These are phyloP conservation scores for Drosophila repletoides DNA, from an alignment of 1,140 invertebrate species.

Conservation along the genomic window DNA sequence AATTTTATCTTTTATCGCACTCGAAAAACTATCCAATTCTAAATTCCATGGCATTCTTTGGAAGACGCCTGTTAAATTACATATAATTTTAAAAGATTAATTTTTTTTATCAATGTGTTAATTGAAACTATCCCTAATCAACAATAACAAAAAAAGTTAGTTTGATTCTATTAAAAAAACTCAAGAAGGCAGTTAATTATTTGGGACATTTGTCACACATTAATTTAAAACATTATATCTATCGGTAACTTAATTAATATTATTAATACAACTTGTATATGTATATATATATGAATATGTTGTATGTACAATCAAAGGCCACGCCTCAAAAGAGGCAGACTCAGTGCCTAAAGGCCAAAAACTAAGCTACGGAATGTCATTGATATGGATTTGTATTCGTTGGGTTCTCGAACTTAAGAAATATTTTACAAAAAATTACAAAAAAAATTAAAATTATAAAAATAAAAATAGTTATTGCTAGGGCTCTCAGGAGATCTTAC, in stretches of 20 bases:
- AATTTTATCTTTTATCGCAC: too few relatives aligned
- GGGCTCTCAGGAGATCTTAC: constrained; percentile 48
- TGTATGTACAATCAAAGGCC: constrained; percentile 52
- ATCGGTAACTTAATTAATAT: too few relatives aligned
- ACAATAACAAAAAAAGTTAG: too few relatives aligned
- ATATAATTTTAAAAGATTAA: too few relatives aligned
- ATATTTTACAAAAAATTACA: constrained; percentile 9
- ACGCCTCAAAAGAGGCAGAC: neutral
- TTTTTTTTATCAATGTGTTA: too few relatives aligned
- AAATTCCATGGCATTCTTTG: too few relatives aligned
- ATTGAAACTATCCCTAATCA: too few relatives aligned
- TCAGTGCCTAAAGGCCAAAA: neutral
- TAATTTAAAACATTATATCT: neutral
- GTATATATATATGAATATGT: constrained; percentile 14
- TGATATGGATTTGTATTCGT: constrained; percentile 82
- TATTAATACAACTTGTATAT: too few relatives aligned
- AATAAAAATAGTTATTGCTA: constrained; percentile 23
- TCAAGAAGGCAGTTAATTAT: too few relatives aligned
- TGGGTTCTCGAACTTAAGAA: constrained; percentile 71
- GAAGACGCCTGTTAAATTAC: too few relatives aligned
- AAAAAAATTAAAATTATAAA: constrained; percentile 1
- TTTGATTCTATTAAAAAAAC: neutral
- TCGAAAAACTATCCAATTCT: too few relatives aligned
- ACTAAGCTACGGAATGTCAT: constrained; percentile 69
- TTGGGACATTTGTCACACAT: neutral